Evolutionary conservation across 1,140 invertebrate species (phyloP), one percentile per base, ranked within the genome.

Genomic region (Nymphalis io): DNA sequence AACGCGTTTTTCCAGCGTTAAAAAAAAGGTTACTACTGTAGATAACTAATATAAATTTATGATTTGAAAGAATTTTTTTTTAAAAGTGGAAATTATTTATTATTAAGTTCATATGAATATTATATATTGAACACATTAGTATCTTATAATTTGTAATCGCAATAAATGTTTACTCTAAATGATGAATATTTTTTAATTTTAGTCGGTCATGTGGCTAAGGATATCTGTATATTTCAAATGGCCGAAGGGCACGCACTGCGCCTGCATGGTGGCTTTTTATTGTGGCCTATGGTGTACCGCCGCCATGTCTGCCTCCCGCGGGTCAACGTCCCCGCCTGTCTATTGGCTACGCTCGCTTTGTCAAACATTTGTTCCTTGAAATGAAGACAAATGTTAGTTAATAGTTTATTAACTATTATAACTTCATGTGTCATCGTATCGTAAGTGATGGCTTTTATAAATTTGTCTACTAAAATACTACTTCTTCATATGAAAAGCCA

Each of bases 241-340:
- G 59, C 70, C 60, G 18, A 21, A 67, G 70, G 70, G 44, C 42
- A 60, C 12, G 60, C 42, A 55, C 20, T 55, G 11, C 51, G 63
- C 13, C 21, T 57, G 63, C 40, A 46, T 67, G 58, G 62, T 71
- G 57, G 68, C 64, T 75, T 65, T 71, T 74, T 79, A 78, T 79
- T 77, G 66, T 67, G 66, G 62, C 62, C 62, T 68, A 85, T 86
- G 84, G 82, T 79, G 75, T 83, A 76, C 70, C 84, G 82, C 80
- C 85, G 83, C 83, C 82, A 83, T 82, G 84, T 87, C 83, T 88
- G 71, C 73, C 70, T 73, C 40, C 70, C 51, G 57, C 74, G 70
- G 83, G 82, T 83, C 81, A 76, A 73, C 66, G 82, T 72, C 75
- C 86, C 69, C 74, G 62, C 74, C 76, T 75, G 77, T 72, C 68